A percentile compares a stretch with the other conserved stretches of the same genome.
phyloP scores from a whole-genome alignment of 2,113 vertebrate species.

The Panthera leo region DNA sequence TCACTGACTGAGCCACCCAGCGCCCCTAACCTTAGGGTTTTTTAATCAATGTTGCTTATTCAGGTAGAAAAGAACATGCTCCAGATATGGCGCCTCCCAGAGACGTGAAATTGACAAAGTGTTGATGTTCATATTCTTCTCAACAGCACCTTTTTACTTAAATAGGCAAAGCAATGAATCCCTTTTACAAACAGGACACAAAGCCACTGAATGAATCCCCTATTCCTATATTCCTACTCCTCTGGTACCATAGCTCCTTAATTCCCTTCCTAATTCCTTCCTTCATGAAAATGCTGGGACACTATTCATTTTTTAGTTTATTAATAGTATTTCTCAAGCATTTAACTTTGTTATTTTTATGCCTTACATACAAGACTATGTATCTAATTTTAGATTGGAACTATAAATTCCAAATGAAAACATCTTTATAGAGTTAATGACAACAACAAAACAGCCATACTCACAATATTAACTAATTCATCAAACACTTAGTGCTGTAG shows the following conservation, averaged over 20 bases:
- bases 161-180: neutral
- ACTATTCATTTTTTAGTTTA: neutral
- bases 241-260: neutral
- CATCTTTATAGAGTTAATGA: neutral
- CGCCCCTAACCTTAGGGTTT: neutral
- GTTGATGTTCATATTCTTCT: neutral
- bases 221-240: neutral
- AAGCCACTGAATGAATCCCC: neutral
- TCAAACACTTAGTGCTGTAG: neutral
- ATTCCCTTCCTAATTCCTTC: neutral
- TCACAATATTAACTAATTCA: neutral
- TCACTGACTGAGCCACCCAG: neutral
- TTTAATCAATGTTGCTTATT: neutral
- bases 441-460: neutral
- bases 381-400: neutral
- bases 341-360: constrained; percentile 14
- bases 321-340: neutral
- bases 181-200: neutral
- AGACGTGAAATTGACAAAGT: neutral
- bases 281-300: neutral
- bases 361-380: neutral
- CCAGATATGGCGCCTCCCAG: neutral
- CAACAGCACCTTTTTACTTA: neutral
- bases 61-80: neutral
- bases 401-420: constrained; percentile 14